Conservation (phyloP, 2,113 vertebrate species). For the Pan troglodytes region DNA sequence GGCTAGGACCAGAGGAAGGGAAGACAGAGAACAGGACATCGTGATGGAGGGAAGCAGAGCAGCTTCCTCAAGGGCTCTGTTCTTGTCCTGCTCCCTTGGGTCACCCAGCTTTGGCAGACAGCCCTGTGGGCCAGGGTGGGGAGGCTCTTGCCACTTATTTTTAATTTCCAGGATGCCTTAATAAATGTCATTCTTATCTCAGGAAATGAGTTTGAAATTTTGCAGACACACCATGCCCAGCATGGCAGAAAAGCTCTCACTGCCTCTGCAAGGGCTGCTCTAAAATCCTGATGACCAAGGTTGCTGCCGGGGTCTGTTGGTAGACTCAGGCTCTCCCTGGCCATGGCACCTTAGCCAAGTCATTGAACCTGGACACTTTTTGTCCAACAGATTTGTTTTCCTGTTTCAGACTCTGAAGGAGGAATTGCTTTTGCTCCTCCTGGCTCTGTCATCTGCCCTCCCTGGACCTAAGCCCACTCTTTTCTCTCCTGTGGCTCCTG, state of each 20-base stretch:
- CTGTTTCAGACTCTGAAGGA: slow-evolving; percentile 27
- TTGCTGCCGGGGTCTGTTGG: background rate
- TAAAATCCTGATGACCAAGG: background rate
- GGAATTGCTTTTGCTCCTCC: slow-evolving; percentile 10
- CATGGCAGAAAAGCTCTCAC: background rate
- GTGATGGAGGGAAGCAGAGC: background rate
- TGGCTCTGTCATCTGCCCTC: background rate
- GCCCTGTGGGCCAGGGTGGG: background rate
- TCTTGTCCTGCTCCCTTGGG: background rate
- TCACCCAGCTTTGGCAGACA: background rate
- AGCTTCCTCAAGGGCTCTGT: background rate
- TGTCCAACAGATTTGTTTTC: slow-evolving; percentile 17
- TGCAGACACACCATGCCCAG: background rate
- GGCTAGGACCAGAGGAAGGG: background rate
- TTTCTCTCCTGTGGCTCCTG: background rate
- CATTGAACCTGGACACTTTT: background rate
- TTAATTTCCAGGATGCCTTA: slow-evolving; percentile 5
- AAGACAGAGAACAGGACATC: background rate
- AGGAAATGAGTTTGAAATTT: slow-evolving; percentile 50
- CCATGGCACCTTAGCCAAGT: background rate
- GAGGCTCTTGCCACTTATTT: background rate
- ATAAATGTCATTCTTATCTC: slow-evolving; percentile 50
- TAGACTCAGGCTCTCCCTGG: background rate
- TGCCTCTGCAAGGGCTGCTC: background rate
- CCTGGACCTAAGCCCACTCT: background rate